These are phyloP conservation scores for Trachelus tabidus DNA, from an alignment of 2,888 invertebrate genomes.

Conservation along the genomic window DNA sequence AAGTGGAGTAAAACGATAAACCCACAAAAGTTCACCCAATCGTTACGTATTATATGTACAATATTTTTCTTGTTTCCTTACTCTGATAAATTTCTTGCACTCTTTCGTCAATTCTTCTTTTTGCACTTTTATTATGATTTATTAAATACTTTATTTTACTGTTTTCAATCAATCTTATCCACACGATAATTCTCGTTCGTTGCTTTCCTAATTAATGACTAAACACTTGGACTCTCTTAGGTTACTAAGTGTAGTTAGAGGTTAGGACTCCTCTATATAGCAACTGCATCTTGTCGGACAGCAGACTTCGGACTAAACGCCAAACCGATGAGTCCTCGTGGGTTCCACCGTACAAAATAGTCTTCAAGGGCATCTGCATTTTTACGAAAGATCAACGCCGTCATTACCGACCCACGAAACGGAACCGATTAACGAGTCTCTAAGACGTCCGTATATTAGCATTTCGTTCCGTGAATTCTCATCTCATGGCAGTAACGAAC, in stretches of 20 bases:
- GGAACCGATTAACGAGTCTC: conserved; percentile 2
- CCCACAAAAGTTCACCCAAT: not conserved
- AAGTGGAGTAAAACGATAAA: not conserved
- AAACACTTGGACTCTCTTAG: not conserved
- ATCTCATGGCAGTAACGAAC: not conserved
- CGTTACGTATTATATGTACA: not conserved
- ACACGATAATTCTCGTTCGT: not conserved
- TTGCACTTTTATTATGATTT: not conserved
- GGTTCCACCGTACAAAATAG: conserved; percentile 45
- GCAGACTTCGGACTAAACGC: conserved; percentile 38
- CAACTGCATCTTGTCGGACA: conserved; percentile 52
- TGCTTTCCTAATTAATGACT: not conserved
- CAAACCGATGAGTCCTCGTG: conserved; percentile 54
- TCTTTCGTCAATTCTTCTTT: not conserved
- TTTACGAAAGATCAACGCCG: conserved; percentile 41
- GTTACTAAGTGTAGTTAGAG: not conserved
- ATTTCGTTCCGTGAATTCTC: not conserved
- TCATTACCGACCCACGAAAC: not conserved
- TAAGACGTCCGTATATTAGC: conserved; percentile 1
- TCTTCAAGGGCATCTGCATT: conserved; percentile 58
- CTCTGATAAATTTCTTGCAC: not conserved
- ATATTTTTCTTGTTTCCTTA: not conserved
- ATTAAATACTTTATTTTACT: not conserved
- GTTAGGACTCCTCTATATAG: not conserved
- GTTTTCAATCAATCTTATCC: not conserved